Percentiles rank a stretch among this genome's conserved stretches.
phyloP scores from a whole-genome alignment of 2,888 invertebrate genomes.

The Suillia variegata region DNA sequence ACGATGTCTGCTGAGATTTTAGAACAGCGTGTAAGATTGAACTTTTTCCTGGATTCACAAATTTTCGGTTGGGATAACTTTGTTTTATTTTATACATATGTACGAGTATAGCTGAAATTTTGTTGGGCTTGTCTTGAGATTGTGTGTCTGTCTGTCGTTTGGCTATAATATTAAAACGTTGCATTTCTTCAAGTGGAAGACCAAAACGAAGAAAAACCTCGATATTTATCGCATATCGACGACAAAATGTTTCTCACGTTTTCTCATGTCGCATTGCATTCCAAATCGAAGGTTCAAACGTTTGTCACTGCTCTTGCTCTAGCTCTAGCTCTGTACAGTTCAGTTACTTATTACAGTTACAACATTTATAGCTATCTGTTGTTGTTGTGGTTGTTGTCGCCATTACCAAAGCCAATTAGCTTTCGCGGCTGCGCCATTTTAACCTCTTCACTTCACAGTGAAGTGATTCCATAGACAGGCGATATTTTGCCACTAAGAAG shows the following conservation, averaged over 20 bases:
- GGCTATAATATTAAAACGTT: no score
- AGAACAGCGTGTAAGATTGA: no score
- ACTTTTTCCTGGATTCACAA: no score
- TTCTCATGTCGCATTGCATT: background rate
- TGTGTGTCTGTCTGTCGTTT: no score
- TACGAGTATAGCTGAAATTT: no score
- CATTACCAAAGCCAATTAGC: slow-evolving; percentile 5
- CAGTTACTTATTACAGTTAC: background rate
- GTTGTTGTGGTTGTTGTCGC: background rate
- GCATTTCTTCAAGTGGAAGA: no score
- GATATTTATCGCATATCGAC: no score
- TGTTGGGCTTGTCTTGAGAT: no score
- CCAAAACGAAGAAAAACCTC: no score
- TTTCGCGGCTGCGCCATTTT: background rate
- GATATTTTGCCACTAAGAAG: background rate
- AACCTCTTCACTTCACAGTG: background rate
- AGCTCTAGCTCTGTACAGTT: background rate
- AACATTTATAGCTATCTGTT: background rate
- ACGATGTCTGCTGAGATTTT: slow-evolving; percentile 35
- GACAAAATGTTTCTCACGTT: slow-evolving; percentile 26
- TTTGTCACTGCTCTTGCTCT: no score
- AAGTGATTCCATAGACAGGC: background rate
- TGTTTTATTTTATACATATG: no score
- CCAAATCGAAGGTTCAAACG: background rate
- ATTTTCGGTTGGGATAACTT: no score